A percentile compares a stretch with the other conserved stretches of the same genome.
These are phyloP conservation scores for Seriola rivoliana DNA, from an alignment of 2,113 vertebrate species.

Conservation along the genomic window DNA sequence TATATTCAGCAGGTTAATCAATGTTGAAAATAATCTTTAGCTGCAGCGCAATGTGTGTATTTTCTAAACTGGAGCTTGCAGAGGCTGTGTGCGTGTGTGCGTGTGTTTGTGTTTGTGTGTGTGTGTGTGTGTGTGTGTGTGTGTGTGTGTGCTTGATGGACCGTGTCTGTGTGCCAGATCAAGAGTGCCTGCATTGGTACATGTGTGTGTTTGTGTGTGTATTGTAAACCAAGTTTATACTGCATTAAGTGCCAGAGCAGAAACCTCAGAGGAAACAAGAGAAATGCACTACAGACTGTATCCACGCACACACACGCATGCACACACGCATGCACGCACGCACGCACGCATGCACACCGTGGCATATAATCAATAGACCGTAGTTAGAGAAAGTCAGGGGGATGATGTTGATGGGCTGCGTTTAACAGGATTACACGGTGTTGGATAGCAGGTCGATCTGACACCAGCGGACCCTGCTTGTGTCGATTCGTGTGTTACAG, in stretches of 20 bases:
- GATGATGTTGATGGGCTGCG: constrained; percentile 23
- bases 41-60: too few species aligned
- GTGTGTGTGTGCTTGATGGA: too few species aligned
- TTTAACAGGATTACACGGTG: constrained; percentile 32
- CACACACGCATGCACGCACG: neutral
- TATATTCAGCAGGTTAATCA: too few species aligned
- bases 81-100: neutral
- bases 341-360: neutral
- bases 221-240: too few species aligned
- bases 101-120: neutral
- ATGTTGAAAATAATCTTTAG: too few species aligned
- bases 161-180: too few species aligned
- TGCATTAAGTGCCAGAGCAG: too few species aligned
- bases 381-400: constrained; percentile 22
- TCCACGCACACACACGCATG: neutral
- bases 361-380: constrained; percentile 21
- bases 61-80: neutral
- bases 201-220: too few species aligned
- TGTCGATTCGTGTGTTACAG: constrained; percentile 4
- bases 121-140: neutral
- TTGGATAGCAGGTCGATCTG: neutral
- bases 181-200: too few species aligned
- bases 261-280: too few species aligned
- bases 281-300: too few species aligned
- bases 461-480: neutral